Evolutionary conservation across 2,797 vertebrate genomes (phyloP).

Genomic region (Macropodus opercularis): DNA sequence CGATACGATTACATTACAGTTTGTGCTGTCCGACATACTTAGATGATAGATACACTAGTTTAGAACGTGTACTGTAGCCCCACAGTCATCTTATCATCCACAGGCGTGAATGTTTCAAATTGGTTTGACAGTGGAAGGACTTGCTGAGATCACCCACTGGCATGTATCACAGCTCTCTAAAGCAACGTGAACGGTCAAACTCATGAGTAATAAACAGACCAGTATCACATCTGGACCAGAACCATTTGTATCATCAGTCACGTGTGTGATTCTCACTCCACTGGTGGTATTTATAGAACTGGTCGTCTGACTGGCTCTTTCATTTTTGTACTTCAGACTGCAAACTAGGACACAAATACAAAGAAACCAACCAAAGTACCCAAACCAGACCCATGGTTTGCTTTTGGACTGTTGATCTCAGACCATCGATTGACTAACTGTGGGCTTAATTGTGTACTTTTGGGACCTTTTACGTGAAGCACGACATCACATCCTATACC

Average conservation of each 20-base stretch:
- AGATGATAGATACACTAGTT: too few species aligned
- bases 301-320: conserved; percentile 5
- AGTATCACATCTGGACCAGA: too few species aligned
- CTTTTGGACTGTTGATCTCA: conserved; percentile 7
- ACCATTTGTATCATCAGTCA: neutral
- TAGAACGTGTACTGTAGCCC: too few species aligned
- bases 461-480: conserved; percentile 22
- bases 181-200: too few species aligned
- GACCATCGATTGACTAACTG: conserved; percentile 39
- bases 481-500: conserved; percentile 32
- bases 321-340: conserved; percentile 11
- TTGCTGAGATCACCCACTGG: too few species aligned
- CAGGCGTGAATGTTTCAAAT: too few species aligned
- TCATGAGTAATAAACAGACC: neutral
- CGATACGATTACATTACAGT: too few species aligned
- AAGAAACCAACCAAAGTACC: neutral
- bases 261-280: neutral
- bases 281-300: neutral
- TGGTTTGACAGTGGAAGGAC: too few species aligned
- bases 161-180: too few species aligned
- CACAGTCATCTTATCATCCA: too few species aligned
- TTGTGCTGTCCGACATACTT: too few species aligned
- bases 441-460: conserved; percentile 32
- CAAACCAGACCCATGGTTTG: conserved; percentile 7
- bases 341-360: conserved; percentile 13